These are phyloP conservation scores for Bombyx huttoni DNA, from an alignment of 2,888 invertebrate species.

Conservation along the genomic window DNA sequence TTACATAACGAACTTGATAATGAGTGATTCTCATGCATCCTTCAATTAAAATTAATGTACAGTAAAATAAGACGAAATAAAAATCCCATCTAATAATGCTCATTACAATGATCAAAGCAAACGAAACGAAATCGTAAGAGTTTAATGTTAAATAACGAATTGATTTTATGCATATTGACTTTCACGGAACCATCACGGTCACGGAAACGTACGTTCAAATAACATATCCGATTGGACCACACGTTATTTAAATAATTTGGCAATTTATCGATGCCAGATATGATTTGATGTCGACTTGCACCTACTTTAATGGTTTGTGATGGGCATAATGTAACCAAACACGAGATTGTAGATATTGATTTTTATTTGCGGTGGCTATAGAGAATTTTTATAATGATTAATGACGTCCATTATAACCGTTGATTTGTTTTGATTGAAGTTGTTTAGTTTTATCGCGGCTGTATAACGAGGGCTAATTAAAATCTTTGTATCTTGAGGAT, in stretches of 20 bases:
- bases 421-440: conserved; percentile 38
- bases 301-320: conserved; percentile 22
- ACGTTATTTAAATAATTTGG: conserved; percentile 50
- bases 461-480: conserved; percentile 25
- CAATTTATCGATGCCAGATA: conserved; percentile 42
- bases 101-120: background rate
- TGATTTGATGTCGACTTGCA: conserved; percentile 36
- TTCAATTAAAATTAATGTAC: background rate
- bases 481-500: conserved; percentile 10
- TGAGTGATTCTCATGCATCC: background rate
- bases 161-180: conserved; percentile 14
- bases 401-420: conserved; percentile 33
- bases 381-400: conserved; percentile 37
- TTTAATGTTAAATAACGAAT: conserved; percentile 9
- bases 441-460: conserved; percentile 30
- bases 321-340: conserved; percentile 27
- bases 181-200: conserved; percentile 14
- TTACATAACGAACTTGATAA: background rate
- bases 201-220: conserved; percentile 18
- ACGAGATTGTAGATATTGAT: conserved; percentile 26
- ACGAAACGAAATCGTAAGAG: conserved; percentile 8
- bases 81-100: background rate
- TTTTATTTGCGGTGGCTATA: conserved; percentile 33
- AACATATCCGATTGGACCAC: conserved; percentile 22
- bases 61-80: background rate